phyloP scores from a whole-genome alignment of 2,888 invertebrate genomes.

The Pheosia tremula region DNA sequence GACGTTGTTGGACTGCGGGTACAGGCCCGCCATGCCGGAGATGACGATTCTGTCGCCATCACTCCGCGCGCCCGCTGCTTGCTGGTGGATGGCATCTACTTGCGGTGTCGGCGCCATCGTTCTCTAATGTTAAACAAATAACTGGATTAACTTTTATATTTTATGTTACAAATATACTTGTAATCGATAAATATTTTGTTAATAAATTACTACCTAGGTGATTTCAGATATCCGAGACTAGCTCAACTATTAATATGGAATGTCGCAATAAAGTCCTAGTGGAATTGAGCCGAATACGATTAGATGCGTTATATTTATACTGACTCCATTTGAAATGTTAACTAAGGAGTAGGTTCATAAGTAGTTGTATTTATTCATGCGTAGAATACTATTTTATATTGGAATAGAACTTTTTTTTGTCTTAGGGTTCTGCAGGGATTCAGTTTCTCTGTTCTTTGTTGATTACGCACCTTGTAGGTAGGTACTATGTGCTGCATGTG shows the following conservation, averaged over 20 bases:
- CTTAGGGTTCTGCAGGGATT: not conserved
- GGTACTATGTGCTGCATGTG: too few relatives aligned
- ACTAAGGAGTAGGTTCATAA: not conserved
- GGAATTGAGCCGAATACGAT: not conserved
- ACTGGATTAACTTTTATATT: not conserved
- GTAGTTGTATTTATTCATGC: not conserved
- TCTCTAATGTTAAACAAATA: not conserved
- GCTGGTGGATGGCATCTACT: not conserved
- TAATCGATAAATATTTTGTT: too few relatives aligned
- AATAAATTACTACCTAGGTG: too few relatives aligned
- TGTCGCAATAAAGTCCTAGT: too few relatives aligned
- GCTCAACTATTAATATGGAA: too few relatives aligned
- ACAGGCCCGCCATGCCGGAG: slow-evolving; percentile 52
- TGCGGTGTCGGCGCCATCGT: slow-evolving; percentile 5
- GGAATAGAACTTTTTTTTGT: not conserved
- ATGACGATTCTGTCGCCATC: slow-evolving; percentile 38
- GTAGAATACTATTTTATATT: not conserved
- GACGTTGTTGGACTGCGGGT: slow-evolving; percentile 41
- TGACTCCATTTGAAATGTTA: not conserved
- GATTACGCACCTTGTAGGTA: too few relatives aligned
- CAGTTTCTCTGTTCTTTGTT: too few relatives aligned
- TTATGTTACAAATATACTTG: too few relatives aligned
- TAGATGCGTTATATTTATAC: not conserved
- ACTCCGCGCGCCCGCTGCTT: not conserved
- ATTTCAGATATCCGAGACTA: too few relatives aligned